Evolutionary conservation across 2,113 vertebrate genomes (phyloP), one percentile per base, ranked within the genome.

Genomic region (Plecturocebus donacophilus): DNA sequence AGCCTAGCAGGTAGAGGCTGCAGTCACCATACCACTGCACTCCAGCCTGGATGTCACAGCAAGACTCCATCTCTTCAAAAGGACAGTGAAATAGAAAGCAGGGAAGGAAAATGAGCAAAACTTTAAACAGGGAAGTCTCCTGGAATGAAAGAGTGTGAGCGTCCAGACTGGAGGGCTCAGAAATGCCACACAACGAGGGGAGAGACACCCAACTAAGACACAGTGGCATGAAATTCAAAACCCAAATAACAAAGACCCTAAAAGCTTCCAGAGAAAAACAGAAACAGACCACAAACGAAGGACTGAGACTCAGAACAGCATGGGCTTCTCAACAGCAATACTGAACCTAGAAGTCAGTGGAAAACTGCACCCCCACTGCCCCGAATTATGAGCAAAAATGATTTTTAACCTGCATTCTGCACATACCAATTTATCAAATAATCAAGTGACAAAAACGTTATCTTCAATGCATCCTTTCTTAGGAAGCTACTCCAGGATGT

Each of bases 221-320:
- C 0, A 32, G 66, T 23, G 19, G 25, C 11, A 23, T 12, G 23
- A 20, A n/a, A n/a, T 10, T 40, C 38, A 20, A 91, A 71, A 17
- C 14, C 1, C 10, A 16, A 32, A 11, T 2, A 8, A 40, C 47
- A 19, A 40, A 52, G 42, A 14, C 13, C 23, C 17, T 16, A 25
- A 10, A 17, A 0, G 3, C 73, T 27, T 32, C 27, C 8, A 45
- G 45, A 35, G 6, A 23, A 16, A 8, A 45, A 52, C 40, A 52
- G 71, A 42, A 30, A 47, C 4, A 52, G 21, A 56, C 8, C 6
- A 19, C 21, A 8, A 2, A 0, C 1, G 5, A n/a, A 6, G 49
- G 11, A 20, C 32, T 1, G 5, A 68, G 81, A 6, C 10, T 54
- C 8, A 27, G 86, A 52, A 11, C 0, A 2, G 32, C 47, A 40